Evolutionary conservation across 2,888 invertebrate genomes (phyloP).

Genomic region (Petrolisthes manimaculis): DNA sequence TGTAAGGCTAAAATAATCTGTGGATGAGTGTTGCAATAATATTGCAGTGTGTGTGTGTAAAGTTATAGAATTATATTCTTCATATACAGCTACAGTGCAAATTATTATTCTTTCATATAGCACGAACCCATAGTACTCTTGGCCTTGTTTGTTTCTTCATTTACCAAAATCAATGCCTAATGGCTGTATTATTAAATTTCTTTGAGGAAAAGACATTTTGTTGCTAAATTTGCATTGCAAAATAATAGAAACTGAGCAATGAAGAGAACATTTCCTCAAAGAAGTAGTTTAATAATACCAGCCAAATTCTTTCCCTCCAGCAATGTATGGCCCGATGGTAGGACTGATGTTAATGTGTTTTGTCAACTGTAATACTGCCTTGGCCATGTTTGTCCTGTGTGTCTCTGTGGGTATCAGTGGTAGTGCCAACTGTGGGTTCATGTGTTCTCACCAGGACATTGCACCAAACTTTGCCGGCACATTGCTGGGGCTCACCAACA

Average conservation of each 20-base stretch:
- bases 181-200: neutral
- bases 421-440: constrained; percentile 55
- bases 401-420: constrained; percentile 53
- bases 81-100: no score
- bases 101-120: no score
- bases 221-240: neutral
- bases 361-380: constrained; percentile 54
- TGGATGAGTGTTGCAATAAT: no score
- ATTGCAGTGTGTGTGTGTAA: no score
- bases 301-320: constrained; percentile 17
- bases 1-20: no score
- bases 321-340: constrained; percentile 56
- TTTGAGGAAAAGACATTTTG: neutral
- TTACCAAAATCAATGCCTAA: neutral
- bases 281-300: neutral
- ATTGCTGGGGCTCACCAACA: constrained; percentile 67
- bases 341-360: constrained; percentile 62
- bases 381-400: constrained; percentile 59
- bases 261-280: no score
- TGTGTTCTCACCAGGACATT: constrained; percentile 63
- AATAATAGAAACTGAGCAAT: neutral
- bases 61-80: no score
- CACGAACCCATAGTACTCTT: no score
- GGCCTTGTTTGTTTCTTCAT: no score
- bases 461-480: constrained; percentile 66